Evolutionary conservation across 2,888 invertebrate species (phyloP), one percentile per base, ranked within the genome.

Genomic region (Chouioia cunea): DNA sequence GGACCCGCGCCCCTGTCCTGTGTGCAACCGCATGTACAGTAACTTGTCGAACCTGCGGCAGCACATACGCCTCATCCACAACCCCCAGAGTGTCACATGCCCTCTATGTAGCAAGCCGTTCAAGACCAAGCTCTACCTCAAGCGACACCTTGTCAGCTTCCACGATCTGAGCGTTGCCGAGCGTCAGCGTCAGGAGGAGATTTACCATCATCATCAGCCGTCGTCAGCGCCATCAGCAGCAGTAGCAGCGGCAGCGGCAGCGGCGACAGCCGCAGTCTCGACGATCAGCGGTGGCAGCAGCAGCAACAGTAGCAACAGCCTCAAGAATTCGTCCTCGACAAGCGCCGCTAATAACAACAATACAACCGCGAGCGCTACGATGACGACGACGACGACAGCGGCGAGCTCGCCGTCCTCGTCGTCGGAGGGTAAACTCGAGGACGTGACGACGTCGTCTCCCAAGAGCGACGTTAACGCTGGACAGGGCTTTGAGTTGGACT

Each of bases 31-130:
- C 82, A 88, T 89, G 81, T 90, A 90, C 87, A 90, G 89, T 86
- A 90, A 90, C 86, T 87, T 90, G 80, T 90, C 90, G 78, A 90
- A 90, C 86, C 87, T 90, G 78, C 87, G 90, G 75, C 90, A 90
- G 81, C 90, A 90, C 86, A 89, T 90, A 86, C 89, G 90, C 84
- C 87, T 90, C 78, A 90, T 90, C 83, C 90, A 90, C 85, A 89
- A 89, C 85, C 90, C 90, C 75, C 89, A 89, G 81, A 88, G 88
- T 82, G 89, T 89, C 79, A 87, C 87, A 79, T 90, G 90, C 84
- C 88, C 88, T 75, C 86, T 89, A 77, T 90, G 90, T 85, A 87
- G 87, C 83, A 90, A 90, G 86, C 87, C 88, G 75, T 90, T 90
- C 86, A 90, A 90, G 86, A 89, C 90, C 76, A 89, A 90, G 82